These are phyloP conservation scores for Phyto melanocephala DNA, from an alignment of 2,888 invertebrate species.

Conservation along the genomic window DNA sequence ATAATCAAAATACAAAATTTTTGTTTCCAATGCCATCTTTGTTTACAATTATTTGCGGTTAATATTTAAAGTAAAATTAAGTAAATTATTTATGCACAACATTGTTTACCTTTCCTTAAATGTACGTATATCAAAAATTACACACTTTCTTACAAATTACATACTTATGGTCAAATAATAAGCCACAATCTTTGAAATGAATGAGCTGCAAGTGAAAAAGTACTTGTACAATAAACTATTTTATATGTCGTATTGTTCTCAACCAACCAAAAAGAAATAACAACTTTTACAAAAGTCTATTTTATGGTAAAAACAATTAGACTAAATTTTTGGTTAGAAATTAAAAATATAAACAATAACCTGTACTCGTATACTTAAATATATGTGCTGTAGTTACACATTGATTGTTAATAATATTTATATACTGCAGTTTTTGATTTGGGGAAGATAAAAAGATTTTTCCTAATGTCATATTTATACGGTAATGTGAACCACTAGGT, in stretches of 20 bases:
- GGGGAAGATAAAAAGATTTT: neutral
- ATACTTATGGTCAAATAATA: conserved; percentile 59
- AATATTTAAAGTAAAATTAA: conserved; percentile 40
- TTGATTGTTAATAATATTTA: conserved; percentile 42
- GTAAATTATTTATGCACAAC: conserved; percentile 5
- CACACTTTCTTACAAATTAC: conserved; percentile 14
- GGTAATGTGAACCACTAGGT: too few species aligned
- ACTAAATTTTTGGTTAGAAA: conserved; percentile 26
- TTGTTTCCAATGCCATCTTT: neutral
- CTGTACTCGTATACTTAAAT: conserved; percentile 9
- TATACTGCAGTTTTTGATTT: conserved; percentile 31
- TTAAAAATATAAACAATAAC: neutral
- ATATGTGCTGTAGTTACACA: conserved; percentile 11
- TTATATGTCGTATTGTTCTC: neutral
- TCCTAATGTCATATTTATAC: too few species aligned
- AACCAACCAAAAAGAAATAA: conserved; percentile 26
- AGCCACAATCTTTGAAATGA: conserved; percentile 60
- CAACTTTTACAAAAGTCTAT: conserved; percentile 16
- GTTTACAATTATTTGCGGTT: conserved; percentile 52
- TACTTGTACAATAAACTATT: conserved; percentile 13
- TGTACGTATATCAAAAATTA: too few species aligned
- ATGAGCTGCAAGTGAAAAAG: conserved; percentile 53
- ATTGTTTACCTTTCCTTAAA: neutral
- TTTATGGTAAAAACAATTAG: neutral
- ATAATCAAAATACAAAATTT: conserved; percentile 6